Evolutionary conservation across 2,113 vertebrate genomes (phyloP).

Genomic region (Ivindomyrus marchei): DNA sequence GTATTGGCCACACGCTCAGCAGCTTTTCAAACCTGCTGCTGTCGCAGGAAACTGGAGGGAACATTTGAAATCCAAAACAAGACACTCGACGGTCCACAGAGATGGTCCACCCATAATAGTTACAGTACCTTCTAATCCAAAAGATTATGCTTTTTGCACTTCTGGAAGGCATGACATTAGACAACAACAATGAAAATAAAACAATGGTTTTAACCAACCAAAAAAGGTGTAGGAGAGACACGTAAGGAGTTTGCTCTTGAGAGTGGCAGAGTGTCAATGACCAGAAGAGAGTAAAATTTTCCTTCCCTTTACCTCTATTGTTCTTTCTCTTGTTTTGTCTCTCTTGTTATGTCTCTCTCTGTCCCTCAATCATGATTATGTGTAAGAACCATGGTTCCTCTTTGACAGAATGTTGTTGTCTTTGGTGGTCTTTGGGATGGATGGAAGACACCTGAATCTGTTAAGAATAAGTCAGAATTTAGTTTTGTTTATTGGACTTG

Average conservation of each 20-base stretch:
- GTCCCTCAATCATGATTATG: background rate
- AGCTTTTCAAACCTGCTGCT: background rate
- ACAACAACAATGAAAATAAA: slow-evolving; percentile 39
- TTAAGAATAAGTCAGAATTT: background rate
- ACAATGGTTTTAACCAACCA: background rate
- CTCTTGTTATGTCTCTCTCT: background rate
- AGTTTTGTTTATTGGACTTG: background rate
- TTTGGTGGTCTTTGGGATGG: background rate
- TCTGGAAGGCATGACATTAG: slow-evolving; percentile 26
- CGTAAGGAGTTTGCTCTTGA: background rate
- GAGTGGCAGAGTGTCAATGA: background rate
- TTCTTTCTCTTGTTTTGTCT: background rate
- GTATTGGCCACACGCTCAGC: background rate
- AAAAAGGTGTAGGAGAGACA: background rate
- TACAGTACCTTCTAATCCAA: too few species aligned
- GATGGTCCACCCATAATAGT: background rate
- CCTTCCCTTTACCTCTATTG: background rate
- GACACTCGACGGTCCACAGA: slow-evolving; percentile 41
- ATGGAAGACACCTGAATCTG: background rate
- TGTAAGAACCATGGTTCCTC: background rate
- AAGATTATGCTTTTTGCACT: slow-evolving; percentile 12
- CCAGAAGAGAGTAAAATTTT: background rate
- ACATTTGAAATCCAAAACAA: slow-evolving; percentile 25
- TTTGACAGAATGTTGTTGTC: background rate
- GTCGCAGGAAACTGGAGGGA: background rate